phyloP scores from a whole-genome alignment of 1,140 invertebrate species.

The Chironomus tepperi region DNA sequence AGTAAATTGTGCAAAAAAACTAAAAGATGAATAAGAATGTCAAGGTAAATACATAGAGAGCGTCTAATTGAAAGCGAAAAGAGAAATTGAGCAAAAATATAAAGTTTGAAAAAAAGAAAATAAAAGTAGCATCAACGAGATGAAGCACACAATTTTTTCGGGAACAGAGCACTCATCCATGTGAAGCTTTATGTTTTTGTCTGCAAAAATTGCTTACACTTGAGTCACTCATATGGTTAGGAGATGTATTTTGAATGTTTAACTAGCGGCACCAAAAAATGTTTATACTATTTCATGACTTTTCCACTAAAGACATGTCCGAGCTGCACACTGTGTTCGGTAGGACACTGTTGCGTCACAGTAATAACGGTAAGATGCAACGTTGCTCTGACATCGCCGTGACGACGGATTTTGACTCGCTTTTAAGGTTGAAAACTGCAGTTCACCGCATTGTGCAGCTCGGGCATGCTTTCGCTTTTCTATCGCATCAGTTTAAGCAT shows the following conservation, averaged over 20 bases:
- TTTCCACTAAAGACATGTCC: too few species aligned
- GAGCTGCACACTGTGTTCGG: too few species aligned
- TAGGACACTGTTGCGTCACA: too few species aligned
- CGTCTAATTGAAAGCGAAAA: background rate
- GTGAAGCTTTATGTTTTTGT: too few species aligned
- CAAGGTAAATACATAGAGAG: background rate
- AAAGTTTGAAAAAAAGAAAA: slow-evolving; percentile 3
- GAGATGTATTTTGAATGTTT: background rate
- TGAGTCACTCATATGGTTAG: background rate
- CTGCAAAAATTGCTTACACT: too few species aligned
- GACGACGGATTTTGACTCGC: too few species aligned
- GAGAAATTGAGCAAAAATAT: background rate
- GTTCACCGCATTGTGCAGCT: too few species aligned
- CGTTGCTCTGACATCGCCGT: too few species aligned
- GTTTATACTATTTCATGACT: background rate
- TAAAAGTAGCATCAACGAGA: background rate
- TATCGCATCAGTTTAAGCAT: background rate
- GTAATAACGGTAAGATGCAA: too few species aligned
- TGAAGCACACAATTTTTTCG: background rate
- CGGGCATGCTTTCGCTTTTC: slow-evolving; percentile 11
- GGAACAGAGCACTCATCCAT: too few species aligned
- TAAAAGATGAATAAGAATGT: background rate
- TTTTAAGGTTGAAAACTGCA: too few species aligned
- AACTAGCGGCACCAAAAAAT: background rate
- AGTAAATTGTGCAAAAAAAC: background rate